Percentiles rank a stretch among this genome's conserved stretches.
Conservation (phyloP, 1,140 invertebrate genomes). For the Ips nitidus region DNA sequence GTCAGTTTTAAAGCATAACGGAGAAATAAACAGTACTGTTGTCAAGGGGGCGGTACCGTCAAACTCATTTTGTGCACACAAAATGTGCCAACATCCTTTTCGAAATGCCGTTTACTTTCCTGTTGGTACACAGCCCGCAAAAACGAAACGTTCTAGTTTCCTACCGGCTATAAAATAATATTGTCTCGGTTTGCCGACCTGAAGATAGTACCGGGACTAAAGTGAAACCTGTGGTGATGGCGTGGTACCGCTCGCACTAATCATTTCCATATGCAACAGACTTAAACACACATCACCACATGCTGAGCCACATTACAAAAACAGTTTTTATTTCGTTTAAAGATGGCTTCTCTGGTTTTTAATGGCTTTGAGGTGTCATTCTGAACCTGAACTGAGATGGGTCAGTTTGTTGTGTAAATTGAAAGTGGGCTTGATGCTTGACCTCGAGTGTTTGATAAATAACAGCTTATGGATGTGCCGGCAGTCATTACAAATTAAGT, state of each 20-base stretch:
- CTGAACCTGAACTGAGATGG: no score
- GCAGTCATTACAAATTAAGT: no score
- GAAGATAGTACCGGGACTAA: not conserved
- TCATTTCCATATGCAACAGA: conserved; percentile 21
- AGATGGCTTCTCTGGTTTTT: conserved; percentile 1
- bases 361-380: not conserved
- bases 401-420: no score
- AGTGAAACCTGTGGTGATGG: not conserved
- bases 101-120: not conserved
- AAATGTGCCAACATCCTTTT: not conserved
- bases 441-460: no score
- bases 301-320: conserved; percentile 23
- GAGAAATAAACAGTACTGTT: conserved; percentile 11
- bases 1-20: conserved; percentile 5
- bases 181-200: not conserved
- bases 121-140: not conserved
- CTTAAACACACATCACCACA: conserved; percentile 25
- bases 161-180: not conserved
- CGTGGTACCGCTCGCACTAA: conserved; percentile 3
- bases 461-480: no score
- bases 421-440: no score
- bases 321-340: conserved; percentile 26
- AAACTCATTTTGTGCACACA: not conserved
- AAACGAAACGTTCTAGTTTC: not conserved
- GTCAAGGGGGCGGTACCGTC: not conserved